Evolutionary conservation across 1,140 invertebrate species (phyloP), one percentile per base, ranked within the genome.

Genomic region (Forficula auricularia): DNA sequence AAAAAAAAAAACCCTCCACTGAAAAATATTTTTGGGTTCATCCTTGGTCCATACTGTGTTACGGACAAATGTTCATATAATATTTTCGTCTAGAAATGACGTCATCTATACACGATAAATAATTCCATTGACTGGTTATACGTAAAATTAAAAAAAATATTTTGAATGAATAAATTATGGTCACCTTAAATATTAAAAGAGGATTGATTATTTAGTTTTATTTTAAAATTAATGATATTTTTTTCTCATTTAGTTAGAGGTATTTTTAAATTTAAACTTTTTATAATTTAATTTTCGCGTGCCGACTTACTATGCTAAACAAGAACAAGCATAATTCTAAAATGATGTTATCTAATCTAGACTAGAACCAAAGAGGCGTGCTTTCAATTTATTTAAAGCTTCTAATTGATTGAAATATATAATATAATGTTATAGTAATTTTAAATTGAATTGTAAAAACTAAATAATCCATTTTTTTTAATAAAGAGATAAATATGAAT

Each of bases 361-460:
- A 39, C 27, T 38, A 40, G 14, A 19, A 15, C 16, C 20, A 47
- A 40, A 48, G 37, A 35, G 32, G 22, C 27, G n/a, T 43, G 20
- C 30, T 22, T 20, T 13, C 4, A 30, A 38, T 40, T 19, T 30
- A 35, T 44, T 27, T 27, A 27, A 27, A 27, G 22, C 22, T 27
- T 4, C 22, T 27, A 27, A 6, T 27, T 27, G 10, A 27, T 27
- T 27, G 4, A 27, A 6, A 35, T 37, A 19, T 40, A 35, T 40
- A 32, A 42, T 38, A 18, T 43, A 37, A 36, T 36, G 4, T 39
- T 43, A 43, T 10, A 40, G 31, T 48, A n/a, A 22, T 46, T 20
- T 46, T 14, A 43, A 46, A 10, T n/a, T 46, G 13, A 12, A 37
- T 22, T n/a, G n/a, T n/a, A n/a, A n/a, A n/a, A n/a, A n/a, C n/a